Conservation (phyloP, 2,888 invertebrate genomes). For the Apamea monoglypha region DNA sequence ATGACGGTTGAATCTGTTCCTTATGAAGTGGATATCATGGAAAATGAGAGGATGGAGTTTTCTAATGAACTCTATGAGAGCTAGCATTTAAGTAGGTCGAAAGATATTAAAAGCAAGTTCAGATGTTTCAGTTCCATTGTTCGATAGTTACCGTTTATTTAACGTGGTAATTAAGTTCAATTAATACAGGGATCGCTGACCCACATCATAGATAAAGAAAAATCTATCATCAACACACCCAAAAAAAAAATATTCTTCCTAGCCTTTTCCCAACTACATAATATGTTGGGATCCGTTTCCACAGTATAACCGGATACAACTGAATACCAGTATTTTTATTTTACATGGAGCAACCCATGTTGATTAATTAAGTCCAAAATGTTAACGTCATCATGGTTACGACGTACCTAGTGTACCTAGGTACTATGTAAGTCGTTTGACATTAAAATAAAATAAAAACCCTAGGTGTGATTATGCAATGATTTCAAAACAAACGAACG, state of each 20-base stretch:
- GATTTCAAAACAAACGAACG: constrained; percentile 25
- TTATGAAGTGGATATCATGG: neutral
- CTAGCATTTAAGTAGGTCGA: neutral
- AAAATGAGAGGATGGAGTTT: neutral
- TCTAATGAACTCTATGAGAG: neutral
- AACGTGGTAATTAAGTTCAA: constrained; percentile 30
- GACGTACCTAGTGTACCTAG: neutral
- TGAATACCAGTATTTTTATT: neutral
- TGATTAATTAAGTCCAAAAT: neutral
- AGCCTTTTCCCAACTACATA: neutral
- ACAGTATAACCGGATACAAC: neutral
- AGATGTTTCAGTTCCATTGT: neutral
- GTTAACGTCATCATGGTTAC: neutral
- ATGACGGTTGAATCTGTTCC: neutral
- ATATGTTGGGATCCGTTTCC: neutral
- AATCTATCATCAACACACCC: neutral
- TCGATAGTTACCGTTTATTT: constrained; percentile 13
- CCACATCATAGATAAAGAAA: constrained; percentile 3
- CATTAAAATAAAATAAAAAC: constrained; percentile 17
- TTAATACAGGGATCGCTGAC: constrained; percentile 25
- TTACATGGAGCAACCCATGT: neutral
- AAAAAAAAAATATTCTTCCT: neutral
- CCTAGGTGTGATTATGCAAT: constrained; percentile 19
- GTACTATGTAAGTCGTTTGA: constrained; percentile 6
- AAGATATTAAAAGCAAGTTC: neutral